A percentile compares a stretch with the other conserved stretches of the same genome.
phyloP scores from a whole-genome alignment of 2,888 invertebrate species.

The Pterobdella sp. region DNA sequence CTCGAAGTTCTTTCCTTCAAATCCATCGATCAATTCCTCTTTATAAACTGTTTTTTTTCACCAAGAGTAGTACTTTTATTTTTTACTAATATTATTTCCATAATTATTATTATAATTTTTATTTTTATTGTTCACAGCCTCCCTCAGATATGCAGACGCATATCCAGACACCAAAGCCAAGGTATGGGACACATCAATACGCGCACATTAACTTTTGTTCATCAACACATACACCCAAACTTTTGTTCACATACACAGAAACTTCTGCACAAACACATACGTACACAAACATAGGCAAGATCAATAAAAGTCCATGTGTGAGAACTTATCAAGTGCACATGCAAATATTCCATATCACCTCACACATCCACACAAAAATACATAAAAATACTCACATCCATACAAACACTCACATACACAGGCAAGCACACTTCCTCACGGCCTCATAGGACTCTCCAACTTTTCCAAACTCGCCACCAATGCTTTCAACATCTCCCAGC shows the following conservation, averaged over 20 bases:
- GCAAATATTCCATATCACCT: neutral
- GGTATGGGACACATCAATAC: constrained; percentile 6
- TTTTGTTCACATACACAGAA: neutral
- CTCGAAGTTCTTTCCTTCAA: too few species aligned
- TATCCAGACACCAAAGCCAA: constrained; percentile 26
- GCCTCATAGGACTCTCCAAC: constrained; percentile 13
- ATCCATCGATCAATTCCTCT: neutral
- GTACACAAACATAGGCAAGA: neutral
- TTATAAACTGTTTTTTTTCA: neutral
- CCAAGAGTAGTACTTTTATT: neutral
- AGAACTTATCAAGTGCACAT: too few species aligned
- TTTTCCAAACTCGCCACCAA: constrained; percentile 9
- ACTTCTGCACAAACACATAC: neutral
- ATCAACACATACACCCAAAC: neutral
- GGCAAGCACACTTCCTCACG: constrained; percentile 24
- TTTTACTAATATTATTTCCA: neutral
- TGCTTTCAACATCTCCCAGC: constrained; percentile 2
- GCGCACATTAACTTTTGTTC: neutral
- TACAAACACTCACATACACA: constrained; percentile 11
- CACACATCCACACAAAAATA: neutral
- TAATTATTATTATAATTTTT: neutral
- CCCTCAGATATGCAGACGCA: constrained; percentile 23
- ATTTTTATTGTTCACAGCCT: constrained; percentile 3
- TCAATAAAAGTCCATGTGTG: too few species aligned
- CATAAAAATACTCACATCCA: neutral